Conservation (phyloP, 2,888 invertebrate genomes). For the Sinelater perroti region DNA sequence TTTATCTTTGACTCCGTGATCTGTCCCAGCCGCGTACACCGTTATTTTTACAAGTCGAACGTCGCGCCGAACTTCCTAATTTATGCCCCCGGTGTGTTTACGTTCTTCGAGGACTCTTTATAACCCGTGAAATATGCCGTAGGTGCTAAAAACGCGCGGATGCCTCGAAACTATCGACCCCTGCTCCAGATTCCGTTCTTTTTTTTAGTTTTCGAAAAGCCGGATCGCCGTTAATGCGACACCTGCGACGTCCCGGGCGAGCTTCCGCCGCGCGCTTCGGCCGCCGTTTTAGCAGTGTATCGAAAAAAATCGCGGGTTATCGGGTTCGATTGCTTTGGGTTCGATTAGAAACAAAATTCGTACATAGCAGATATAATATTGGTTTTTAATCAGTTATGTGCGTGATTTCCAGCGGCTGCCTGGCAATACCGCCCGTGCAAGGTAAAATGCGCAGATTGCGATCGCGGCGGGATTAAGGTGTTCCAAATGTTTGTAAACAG, state of each 20-base stretch:
- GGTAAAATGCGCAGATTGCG: too few species aligned
- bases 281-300: constrained; percentile 31
- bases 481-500: too few species aligned
- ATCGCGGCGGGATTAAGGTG: too few species aligned
- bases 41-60: constrained; percentile 24
- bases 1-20: constrained; percentile 39
- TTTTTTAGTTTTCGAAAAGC: constrained; percentile 8
- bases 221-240: too few species aligned
- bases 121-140: constrained; percentile 32
- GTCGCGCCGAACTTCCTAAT: constrained; percentile 20
- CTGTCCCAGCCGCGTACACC: constrained; percentile 32
- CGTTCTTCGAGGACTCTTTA: constrained; percentile 24
- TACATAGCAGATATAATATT: constrained; percentile 27
- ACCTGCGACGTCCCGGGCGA: too few species aligned
- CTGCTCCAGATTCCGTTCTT: constrained; percentile 14
- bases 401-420: constrained; percentile 14
- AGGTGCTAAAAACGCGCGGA: constrained; percentile 28
- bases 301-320: constrained; percentile 37
- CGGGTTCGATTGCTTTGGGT: constrained; percentile 32
- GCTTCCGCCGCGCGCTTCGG: too few species aligned
- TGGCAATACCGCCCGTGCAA: too few species aligned
- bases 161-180: constrained; percentile 30
- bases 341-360: constrained; percentile 37
- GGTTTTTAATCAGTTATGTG: constrained; percentile 34
- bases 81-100: constrained; percentile 29